Evolutionary conservation across 2,797 vertebrate species (phyloP).

Genomic region (Brachymystax lenok): DNA sequence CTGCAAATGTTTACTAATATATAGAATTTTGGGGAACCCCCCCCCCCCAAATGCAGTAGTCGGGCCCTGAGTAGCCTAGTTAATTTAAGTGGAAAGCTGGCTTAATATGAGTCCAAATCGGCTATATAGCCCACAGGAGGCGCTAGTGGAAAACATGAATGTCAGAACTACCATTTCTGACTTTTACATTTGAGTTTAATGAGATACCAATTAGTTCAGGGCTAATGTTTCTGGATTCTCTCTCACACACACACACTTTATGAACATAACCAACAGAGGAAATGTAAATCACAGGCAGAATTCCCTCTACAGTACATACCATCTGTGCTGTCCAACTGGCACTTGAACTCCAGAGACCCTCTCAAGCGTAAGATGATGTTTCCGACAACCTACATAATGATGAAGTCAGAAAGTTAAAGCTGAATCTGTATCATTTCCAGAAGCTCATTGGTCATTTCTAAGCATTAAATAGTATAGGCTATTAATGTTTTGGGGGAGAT

Average conservation of each 20-base stretch:
- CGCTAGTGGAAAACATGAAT: neutral
- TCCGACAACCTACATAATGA: neutral
- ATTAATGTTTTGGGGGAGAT: too few relatives aligned
- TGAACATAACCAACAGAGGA: neutral
- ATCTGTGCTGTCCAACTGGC: conserved; percentile 81
- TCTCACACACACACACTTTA: neutral
- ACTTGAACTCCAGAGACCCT: conserved; percentile 86
- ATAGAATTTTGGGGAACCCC: too few relatives aligned
- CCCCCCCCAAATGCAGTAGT: too few relatives aligned
- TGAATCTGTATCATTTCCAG: neutral
- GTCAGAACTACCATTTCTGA: neutral
- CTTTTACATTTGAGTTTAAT: neutral
- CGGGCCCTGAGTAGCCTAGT: too few relatives aligned
- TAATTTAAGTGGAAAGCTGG: too few relatives aligned
- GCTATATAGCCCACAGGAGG: too few relatives aligned
- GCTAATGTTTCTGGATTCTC: neutral
- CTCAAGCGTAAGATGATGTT: conserved; percentile 81
- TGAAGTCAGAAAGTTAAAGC: neutral
- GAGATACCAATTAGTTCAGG: neutral
- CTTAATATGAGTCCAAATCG: too few relatives aligned
- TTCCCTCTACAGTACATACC: conserved; percentile 70
- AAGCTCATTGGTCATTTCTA: neutral
- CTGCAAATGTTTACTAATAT: too few relatives aligned
- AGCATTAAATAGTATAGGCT: too few relatives aligned
- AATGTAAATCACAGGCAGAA: neutral